phyloP scores from a whole-genome alignment of 2,888 invertebrate genomes.

The Seira ritae region DNA sequence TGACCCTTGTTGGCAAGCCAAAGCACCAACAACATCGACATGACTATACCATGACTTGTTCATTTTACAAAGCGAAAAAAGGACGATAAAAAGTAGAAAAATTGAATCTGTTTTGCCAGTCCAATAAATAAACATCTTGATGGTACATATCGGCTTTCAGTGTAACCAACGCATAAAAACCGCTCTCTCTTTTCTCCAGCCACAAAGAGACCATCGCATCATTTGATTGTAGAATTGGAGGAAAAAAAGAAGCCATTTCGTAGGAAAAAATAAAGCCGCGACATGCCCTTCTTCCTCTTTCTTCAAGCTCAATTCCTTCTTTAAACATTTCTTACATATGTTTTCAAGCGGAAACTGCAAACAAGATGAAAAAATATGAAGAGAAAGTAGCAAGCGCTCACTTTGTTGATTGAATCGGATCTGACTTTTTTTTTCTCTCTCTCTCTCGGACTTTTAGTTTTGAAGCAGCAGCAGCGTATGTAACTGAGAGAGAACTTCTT shows the following conservation, averaged over 20 bases:
- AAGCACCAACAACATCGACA: not conserved
- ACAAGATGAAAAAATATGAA: not conserved
- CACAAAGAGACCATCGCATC: constrained; percentile 3
- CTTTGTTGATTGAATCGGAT: constrained; percentile 51
- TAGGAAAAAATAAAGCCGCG: constrained; percentile 21
- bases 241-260: constrained; percentile 19
- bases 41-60: no score
- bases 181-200: no score
- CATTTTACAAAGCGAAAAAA: not conserved
- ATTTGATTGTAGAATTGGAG: constrained; percentile 23
- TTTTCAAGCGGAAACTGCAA: constrained; percentile 15
- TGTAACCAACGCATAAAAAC: not conserved
- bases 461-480: no score
- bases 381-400: constrained; percentile 27
- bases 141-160: not conserved
- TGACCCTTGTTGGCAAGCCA: not conserved
- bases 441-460: no score
- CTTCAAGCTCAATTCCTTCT: not conserved
- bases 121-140: not conserved
- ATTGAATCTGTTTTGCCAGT: not conserved
- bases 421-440: constrained; percentile 19
- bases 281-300: not conserved
- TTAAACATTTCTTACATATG: constrained; percentile 36
- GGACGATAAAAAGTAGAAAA: not conserved
- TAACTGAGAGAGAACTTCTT: no score